Evolutionary conservation across 2,888 invertebrate species (phyloP).

Genomic region (Acanthosepion lycidas): DNA sequence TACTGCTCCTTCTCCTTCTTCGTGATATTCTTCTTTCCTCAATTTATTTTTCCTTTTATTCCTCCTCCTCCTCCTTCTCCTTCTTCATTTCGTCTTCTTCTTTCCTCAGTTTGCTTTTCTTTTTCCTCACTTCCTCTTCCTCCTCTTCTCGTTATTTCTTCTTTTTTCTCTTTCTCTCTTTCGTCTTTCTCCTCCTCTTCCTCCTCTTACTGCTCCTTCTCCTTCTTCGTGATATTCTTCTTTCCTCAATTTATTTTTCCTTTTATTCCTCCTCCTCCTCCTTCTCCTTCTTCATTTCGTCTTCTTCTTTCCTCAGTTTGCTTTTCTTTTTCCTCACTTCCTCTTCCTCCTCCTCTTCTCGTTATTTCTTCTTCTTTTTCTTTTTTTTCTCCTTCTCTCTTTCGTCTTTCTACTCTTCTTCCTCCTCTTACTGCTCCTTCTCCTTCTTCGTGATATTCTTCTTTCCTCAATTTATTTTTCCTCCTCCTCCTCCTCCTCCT

Average conservation of each 20-base stretch:
- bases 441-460: background rate
- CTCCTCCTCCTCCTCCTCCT: too few relatives aligned
- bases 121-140: too few relatives aligned
- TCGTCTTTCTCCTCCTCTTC: background rate
- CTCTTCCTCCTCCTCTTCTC: too few relatives aligned
- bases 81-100: background rate
- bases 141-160: too few relatives aligned
- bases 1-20: too few relatives aligned
- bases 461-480: background rate
- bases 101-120: background rate
- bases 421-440: background rate
- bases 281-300: too few relatives aligned
- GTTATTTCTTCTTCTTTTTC: too few relatives aligned
- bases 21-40: too few relatives aligned
- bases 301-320: too few relatives aligned
- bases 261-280: too few relatives aligned
- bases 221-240: background rate
- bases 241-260: background rate
- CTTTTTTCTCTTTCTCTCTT: background rate
- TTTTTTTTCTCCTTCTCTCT: background rate
- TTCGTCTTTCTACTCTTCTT: background rate
- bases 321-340: too few relatives aligned
- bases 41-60: too few relatives aligned
- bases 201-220: background rate
- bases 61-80: background rate